phyloP scores from a whole-genome alignment of 2,797 vertebrate species.

The Aldrovandia affinis region DNA sequence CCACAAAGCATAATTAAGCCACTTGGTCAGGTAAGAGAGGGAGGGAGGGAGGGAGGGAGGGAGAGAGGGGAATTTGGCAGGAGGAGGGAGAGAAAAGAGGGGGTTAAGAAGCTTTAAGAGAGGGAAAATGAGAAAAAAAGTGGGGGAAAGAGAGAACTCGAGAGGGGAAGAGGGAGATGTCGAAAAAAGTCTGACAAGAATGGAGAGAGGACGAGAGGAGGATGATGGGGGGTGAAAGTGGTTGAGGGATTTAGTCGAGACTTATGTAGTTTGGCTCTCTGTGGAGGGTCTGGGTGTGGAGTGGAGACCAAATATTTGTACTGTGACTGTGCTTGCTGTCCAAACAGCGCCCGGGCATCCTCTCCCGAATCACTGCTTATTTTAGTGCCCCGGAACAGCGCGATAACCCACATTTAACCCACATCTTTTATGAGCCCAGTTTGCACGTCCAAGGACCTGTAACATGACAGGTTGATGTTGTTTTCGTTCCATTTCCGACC shows the following conservation, averaged over 20 bases:
- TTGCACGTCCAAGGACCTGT: constrained; percentile 16
- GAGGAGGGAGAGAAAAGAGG: constrained; percentile 11
- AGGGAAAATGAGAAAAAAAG: constrained; percentile 34
- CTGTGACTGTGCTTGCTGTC: constrained; percentile 34
- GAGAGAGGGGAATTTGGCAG: constrained; percentile 31
- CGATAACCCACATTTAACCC: constrained; percentile 2
- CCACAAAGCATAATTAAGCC: constrained; percentile 76
- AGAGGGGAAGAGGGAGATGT: constrained; percentile 8
- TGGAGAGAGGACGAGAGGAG: constrained; percentile 28
- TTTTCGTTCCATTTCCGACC: constrained; percentile 18
- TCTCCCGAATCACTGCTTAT: constrained; percentile 20
- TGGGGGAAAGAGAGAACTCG: constrained; percentile 18
- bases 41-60: constrained; percentile 56
- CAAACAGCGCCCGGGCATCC: constrained; percentile 27
- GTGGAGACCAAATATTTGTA: constrained; percentile 42
- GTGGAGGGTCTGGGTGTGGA: constrained; percentile 26
- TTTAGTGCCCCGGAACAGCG: constrained; percentile 6
- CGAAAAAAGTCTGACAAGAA: constrained; percentile 12
- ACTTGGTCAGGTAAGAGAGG: constrained; percentile 66
- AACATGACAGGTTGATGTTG: neutral
- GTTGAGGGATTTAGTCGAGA: constrained; percentile 9
- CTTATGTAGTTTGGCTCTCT: neutral
- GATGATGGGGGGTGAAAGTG: neutral
- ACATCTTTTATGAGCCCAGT: constrained; percentile 8
- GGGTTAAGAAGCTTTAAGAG: constrained; percentile 5